These are phyloP conservation scores for Pherbina coryleti DNA, from an alignment of 2,888 invertebrate genomes.

Conservation along the genomic window DNA sequence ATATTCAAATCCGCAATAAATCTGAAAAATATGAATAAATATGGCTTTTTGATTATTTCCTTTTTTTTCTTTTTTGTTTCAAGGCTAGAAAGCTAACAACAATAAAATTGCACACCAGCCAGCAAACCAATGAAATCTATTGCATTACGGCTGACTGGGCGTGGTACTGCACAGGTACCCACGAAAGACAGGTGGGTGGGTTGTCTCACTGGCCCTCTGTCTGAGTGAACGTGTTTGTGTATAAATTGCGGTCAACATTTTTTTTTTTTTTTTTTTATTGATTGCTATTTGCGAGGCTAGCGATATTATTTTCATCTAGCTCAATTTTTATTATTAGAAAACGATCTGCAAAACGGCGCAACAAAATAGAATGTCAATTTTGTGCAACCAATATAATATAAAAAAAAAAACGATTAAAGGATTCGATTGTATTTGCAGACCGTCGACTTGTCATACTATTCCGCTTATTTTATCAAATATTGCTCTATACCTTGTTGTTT, in stretches of 20 bases:
- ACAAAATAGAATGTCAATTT: too few relatives aligned
- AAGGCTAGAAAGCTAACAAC: constrained; percentile 8
- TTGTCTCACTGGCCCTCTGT: constrained; percentile 12
- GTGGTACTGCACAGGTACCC: background rate
- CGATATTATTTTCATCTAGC: too few relatives aligned
- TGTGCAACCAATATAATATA: too few relatives aligned
- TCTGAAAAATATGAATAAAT: constrained; percentile 1
- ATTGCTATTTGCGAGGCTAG: background rate
- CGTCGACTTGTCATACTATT: too few relatives aligned
- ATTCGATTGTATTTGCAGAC: too few relatives aligned
- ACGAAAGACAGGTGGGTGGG: constrained; percentile 22
- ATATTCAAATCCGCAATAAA: background rate
- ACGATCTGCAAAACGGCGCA: too few relatives aligned
- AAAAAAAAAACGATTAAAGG: too few relatives aligned
- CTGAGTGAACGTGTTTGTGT: constrained; percentile 32
- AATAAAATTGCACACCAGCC: background rate
- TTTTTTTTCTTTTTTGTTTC: background rate
- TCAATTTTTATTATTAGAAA: too few relatives aligned
- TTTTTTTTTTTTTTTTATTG: constrained; percentile 54
- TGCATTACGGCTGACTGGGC: background rate
- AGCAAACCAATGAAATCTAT: constrained; percentile 8
- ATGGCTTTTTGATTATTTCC: background rate
- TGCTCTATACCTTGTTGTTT: too few relatives aligned
- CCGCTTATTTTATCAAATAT: too few relatives aligned
- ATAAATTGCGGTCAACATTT: constrained; percentile 51